Conservation (phyloP, 2,797 vertebrate species). For the Merluccius polli region DNA sequence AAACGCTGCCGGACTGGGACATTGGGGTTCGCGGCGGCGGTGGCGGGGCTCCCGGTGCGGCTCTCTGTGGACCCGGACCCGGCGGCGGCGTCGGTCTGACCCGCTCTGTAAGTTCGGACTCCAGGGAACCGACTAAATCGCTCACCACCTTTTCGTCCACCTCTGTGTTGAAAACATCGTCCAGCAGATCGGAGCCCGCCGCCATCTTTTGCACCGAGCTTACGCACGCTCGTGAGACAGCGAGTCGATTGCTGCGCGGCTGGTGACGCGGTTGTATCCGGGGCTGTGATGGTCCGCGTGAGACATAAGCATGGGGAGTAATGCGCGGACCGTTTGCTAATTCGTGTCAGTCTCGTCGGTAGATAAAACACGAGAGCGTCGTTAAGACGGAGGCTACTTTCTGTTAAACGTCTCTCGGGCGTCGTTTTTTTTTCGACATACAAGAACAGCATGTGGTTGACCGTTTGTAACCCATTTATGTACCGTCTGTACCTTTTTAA, state of each 20-base stretch:
- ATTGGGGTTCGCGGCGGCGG: constrained; percentile 74
- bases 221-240: constrained; percentile 43
- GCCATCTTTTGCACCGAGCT: constrained; percentile 86
- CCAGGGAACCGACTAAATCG: constrained; percentile 82
- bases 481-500: not conserved
- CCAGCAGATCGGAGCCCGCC: constrained; percentile 88
- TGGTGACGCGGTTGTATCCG: constrained; percentile 46
- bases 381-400: not conserved
- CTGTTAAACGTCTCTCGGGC: not conserved
- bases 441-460: not conserved
- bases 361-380: not conserved
- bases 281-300: constrained; percentile 59
- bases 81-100: constrained; percentile 55
- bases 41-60: constrained; percentile 70
- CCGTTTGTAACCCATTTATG: too few species aligned
- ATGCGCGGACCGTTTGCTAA: constrained; percentile 65
- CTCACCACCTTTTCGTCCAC: constrained; percentile 91
- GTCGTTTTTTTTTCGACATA: not conserved
- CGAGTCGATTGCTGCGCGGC: constrained; percentile 54
- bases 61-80: constrained; percentile 73
- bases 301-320: constrained; percentile 68
- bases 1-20: constrained; percentile 83
- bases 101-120: constrained; percentile 79
- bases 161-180: constrained; percentile 88
- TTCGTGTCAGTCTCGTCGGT: not conserved